Evolutionary conservation across 2,888 invertebrate genomes (phyloP).

Genomic region (Notocelia uddmanniana): DNA sequence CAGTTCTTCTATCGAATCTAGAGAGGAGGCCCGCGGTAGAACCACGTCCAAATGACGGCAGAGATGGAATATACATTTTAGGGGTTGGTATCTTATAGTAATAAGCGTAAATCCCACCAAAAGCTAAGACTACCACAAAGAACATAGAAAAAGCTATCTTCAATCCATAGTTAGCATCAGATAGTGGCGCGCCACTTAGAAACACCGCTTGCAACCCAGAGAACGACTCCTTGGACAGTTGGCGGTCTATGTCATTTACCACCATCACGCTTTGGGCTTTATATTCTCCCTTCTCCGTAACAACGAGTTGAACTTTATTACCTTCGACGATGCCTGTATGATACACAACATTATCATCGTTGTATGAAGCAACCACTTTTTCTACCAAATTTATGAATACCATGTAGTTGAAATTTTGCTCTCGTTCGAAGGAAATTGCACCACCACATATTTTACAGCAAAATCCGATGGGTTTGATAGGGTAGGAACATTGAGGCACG

Average conservation of each 20-base stretch:
- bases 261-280: constrained; percentile 68
- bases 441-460: constrained; percentile 80
- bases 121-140: constrained; percentile 63
- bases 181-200: constrained; percentile 70
- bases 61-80: constrained; percentile 52
- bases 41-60: constrained; percentile 57
- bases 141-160: constrained; percentile 73
- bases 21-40: constrained; percentile 59
- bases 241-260: constrained; percentile 61
- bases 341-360: constrained; percentile 58
- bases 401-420: constrained; percentile 65
- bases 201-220: constrained; percentile 58
- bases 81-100: constrained; percentile 62
- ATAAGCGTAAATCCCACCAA: constrained; percentile 68
- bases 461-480: constrained; percentile 72
- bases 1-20: constrained; percentile 71
- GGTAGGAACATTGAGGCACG: constrained; percentile 65
- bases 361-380: constrained; percentile 58
- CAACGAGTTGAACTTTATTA: constrained; percentile 68
- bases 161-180: constrained; percentile 62
- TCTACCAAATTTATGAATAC: constrained; percentile 65
- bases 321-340: constrained; percentile 65
- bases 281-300: constrained; percentile 72
- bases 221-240: constrained; percentile 61
- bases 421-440: constrained; percentile 62